Evolutionary conservation across 2,797 vertebrate genomes (phyloP).

Genomic region (Podarcis siculus): DNA sequence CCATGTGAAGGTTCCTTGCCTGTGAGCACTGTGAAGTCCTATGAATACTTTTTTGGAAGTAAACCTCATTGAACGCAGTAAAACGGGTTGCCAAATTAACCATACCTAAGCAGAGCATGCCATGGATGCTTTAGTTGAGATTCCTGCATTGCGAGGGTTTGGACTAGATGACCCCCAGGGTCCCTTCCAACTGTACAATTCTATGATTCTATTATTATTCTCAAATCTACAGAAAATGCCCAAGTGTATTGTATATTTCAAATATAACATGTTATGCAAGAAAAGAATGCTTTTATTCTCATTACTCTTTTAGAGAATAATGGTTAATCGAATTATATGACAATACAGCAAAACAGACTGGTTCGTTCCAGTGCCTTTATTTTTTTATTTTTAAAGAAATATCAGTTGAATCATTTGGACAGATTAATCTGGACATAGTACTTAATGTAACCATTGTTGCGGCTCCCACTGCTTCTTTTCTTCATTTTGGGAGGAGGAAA

Average conservation of each 20-base stretch:
- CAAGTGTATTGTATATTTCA: slow-evolving; percentile 4
- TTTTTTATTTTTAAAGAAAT: slow-evolving; percentile 6
- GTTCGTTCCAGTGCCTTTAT: background rate
- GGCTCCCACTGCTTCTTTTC: slow-evolving; percentile 1
- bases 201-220: background rate
- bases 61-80: background rate
- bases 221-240: slow-evolving; percentile 20
- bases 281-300: background rate
- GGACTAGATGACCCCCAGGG: too few relatives aligned
- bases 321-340: slow-evolving; percentile 1
- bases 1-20: slow-evolving; percentile 1
- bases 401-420: background rate
- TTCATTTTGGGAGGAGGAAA: background rate
- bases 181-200: too few relatives aligned
- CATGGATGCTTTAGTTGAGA: too few relatives aligned
- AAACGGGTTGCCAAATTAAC: background rate
- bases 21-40: background rate
- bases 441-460: background rate
- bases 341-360: background rate
- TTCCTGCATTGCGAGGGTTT: too few relatives aligned
- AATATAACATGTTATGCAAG: background rate
- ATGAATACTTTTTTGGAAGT: background rate
- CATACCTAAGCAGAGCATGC: background rate
- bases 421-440: background rate
- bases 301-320: background rate